Percentiles rank a stretch among this genome's conserved stretches.
Conservation (phyloP, 2,797 vertebrate species). For the Lacerta agilis region DNA sequence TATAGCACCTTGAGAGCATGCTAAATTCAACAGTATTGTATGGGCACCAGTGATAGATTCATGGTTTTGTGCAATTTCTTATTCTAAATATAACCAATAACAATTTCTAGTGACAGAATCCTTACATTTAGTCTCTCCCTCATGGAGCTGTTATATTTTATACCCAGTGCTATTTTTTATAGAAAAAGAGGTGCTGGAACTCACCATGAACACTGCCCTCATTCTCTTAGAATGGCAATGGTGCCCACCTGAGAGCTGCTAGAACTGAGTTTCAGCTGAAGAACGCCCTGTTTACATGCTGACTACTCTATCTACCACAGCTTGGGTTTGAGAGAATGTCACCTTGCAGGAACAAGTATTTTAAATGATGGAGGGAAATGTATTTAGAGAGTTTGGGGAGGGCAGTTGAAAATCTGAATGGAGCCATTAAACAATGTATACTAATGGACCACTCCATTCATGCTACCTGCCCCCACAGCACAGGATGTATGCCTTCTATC, state of each 20-base stretch:
- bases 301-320: not conserved
- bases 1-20: not conserved
- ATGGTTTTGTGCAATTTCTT: not conserved
- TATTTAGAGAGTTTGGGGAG: not conserved
- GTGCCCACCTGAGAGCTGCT: too few species aligned
- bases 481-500: not conserved
- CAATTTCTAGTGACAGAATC: not conserved
- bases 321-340: slow-evolving; percentile 47
- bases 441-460: not conserved
- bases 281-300: not conserved
- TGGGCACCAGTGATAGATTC: too few species aligned
- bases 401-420: not conserved
- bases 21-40: not conserved
- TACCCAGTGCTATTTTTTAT: too few species aligned
- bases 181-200: too few species aligned
- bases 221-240: too few species aligned
- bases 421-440: not conserved
- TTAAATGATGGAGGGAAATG: not conserved
- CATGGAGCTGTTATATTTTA: not conserved
- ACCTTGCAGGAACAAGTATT: slow-evolving; percentile 1
- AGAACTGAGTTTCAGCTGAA: too few species aligned
- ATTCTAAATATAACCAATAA: slow-evolving; percentile 8
- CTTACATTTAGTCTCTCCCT: slow-evolving; percentile 29
- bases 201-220: too few species aligned
- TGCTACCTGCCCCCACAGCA: slow-evolving; percentile 14